phyloP scores from a whole-genome alignment of 2,888 invertebrate species.

The Drosophila mimica region DNA sequence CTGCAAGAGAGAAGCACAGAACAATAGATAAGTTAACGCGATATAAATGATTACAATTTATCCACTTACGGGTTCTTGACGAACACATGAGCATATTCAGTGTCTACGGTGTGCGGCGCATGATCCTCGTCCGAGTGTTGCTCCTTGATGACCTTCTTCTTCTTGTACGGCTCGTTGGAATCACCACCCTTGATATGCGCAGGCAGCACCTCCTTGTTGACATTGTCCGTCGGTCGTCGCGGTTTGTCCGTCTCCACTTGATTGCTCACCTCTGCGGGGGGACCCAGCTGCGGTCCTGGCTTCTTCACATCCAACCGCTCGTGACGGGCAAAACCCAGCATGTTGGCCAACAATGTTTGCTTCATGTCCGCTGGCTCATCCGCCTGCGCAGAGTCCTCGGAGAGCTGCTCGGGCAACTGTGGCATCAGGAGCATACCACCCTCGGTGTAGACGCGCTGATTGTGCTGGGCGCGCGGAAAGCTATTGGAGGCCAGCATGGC shows the following conservation, averaged over 20 bases:
- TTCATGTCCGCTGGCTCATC: slow-evolving; percentile 59
- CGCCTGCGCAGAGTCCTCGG: slow-evolving; percentile 47
- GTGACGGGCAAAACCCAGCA: slow-evolving; percentile 93
- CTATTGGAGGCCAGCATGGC: slow-evolving; percentile 82
- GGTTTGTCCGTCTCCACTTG: slow-evolving; percentile 67
- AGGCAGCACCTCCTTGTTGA: slow-evolving; percentile 83
- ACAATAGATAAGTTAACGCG: background rate
- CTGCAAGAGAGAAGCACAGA: slow-evolving; percentile 76
- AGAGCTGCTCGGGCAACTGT: slow-evolving; percentile 78
- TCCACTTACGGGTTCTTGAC: slow-evolving; percentile 89
- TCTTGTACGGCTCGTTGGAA: slow-evolving; percentile 79
- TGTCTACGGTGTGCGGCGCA: slow-evolving; percentile 89
- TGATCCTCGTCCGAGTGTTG: slow-evolving; percentile 86
- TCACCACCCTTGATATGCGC: slow-evolving; percentile 81
- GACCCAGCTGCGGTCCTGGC: slow-evolving; percentile 92
- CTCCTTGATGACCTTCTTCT: slow-evolving; percentile 82
- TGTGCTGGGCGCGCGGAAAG: slow-evolving; percentile 63
- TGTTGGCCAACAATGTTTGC: slow-evolving; percentile 86
- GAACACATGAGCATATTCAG: slow-evolving; percentile 91
- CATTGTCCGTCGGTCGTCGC: slow-evolving; percentile 38
- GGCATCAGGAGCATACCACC: slow-evolving; percentile 87
- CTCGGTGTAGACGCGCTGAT: slow-evolving; percentile 87
- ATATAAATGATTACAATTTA: slow-evolving; percentile 15
- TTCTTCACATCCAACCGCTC: slow-evolving; percentile 97
- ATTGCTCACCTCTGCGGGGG: slow-evolving; percentile 67